Percentiles rank a stretch among this genome's conserved stretches.
These are phyloP conservation scores for Embiotoca jacksoni DNA, from an alignment of 2,113 vertebrate genomes.

Conservation along the genomic window DNA sequence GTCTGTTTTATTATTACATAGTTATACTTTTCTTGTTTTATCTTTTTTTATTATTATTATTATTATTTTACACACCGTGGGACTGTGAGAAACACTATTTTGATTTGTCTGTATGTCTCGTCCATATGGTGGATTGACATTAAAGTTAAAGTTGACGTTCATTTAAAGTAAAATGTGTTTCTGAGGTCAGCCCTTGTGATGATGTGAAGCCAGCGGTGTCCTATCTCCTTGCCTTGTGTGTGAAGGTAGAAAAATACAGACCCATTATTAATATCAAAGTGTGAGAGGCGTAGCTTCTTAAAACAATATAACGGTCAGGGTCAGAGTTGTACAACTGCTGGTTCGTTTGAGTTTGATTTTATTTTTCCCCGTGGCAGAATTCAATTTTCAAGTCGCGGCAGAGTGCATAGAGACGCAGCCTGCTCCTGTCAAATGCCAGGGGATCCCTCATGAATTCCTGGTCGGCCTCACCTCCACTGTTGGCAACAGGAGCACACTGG, in stretches of 20 bases:
- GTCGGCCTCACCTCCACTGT: slow-evolving; percentile 80
- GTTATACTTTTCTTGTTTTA: no score
- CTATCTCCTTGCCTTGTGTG: neutral
- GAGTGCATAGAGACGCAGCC: slow-evolving; percentile 13
- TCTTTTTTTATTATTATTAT: no score
- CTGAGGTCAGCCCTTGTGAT: neutral
- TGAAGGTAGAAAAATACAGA: neutral
- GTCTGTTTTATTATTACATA: no score
- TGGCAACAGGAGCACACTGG: slow-evolving; percentile 60
- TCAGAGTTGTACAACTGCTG: neutral
- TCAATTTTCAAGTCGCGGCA: slow-evolving; percentile 1
- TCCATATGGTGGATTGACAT: no score
- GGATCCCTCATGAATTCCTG: slow-evolving; percentile 87
- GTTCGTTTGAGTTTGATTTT: neutral
- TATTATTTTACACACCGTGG: no score
- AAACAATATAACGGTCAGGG: no score
- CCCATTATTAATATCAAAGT: neutral
- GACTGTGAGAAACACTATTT: no score
- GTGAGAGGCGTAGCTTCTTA: no score
- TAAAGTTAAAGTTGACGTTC: no score
- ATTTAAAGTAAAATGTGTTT: no score
- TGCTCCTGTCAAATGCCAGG: slow-evolving; percentile 54
- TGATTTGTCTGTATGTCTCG: no score
- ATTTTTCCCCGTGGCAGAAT: slow-evolving; percentile 26
- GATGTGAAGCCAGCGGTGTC: no score